These are phyloP conservation scores for Armadillidium nasatum DNA, from an alignment of 1,140 invertebrate genomes.

Conservation along the genomic window DNA sequence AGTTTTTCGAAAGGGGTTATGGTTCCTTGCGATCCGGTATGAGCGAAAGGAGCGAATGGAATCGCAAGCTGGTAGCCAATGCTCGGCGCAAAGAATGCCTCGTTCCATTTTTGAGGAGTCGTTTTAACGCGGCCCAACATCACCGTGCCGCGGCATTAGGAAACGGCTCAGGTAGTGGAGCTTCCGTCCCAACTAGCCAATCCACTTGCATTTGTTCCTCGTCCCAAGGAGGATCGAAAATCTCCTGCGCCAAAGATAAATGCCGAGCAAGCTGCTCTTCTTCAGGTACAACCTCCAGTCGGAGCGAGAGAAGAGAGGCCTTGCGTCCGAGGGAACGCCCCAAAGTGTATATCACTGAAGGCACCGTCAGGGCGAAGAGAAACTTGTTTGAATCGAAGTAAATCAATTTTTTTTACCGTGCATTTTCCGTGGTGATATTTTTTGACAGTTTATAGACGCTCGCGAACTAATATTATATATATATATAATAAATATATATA, in stretches of 20 bases:
- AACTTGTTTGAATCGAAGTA: slow-evolving; percentile 43
- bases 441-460: no score
- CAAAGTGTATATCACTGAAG: slow-evolving; percentile 44
- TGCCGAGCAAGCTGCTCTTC: slow-evolving; percentile 14
- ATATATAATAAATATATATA: no score
- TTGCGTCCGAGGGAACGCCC: slow-evolving; percentile 40
- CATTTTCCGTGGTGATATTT: no score
- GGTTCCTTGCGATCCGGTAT: slow-evolving; percentile 29
- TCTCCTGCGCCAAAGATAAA: slow-evolving; percentile 34
- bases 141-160: slow-evolving; percentile 14
- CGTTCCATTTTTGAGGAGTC: slow-evolving; percentile 33
- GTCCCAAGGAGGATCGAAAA: slow-evolving; percentile 29
- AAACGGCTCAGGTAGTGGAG: neutral
- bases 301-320: slow-evolving; percentile 32
- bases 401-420: slow-evolving; percentile 9
- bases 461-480: no score
- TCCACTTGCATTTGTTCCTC: slow-evolving; percentile 22
- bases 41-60: slow-evolving; percentile 2
- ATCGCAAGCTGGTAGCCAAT: slow-evolving; percentile 20
- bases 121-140: slow-evolving; percentile 28
- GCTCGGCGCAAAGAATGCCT: slow-evolving; percentile 27
- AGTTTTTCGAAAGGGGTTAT: slow-evolving; percentile 71
- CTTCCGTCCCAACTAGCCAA: slow-evolving; percentile 25
- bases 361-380: slow-evolving; percentile 43
- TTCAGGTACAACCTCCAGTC: slow-evolving; percentile 17